Percentiles rank a stretch among this genome's conserved stretches.
Evolutionary conservation across 2,113 vertebrate species (phyloP).

Genomic region (Megaceryle torquata): DNA sequence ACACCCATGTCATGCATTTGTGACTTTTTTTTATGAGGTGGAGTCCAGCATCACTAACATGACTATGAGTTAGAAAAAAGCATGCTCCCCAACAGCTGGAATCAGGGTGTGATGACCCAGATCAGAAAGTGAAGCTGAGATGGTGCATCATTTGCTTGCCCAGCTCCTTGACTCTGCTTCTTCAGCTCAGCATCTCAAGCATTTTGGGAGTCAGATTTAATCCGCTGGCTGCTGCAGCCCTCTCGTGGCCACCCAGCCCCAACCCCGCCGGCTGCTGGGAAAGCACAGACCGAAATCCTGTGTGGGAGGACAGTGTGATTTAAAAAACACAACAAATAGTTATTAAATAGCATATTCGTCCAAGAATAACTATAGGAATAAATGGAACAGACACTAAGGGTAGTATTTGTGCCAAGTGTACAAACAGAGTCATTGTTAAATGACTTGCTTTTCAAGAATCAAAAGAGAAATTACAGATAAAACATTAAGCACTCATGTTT

Average conservation of each 20-base stretch:
- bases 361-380: neutral
- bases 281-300: neutral
- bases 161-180: neutral
- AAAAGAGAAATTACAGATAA: neutral
- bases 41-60: neutral
- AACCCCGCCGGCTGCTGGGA: neutral
- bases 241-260: conserved; percentile 22
- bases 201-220: neutral
- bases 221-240: conserved; percentile 17
- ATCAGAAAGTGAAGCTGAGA: neutral
- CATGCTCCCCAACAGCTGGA: neutral
- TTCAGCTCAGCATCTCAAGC: neutral
- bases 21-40: neutral
- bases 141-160: rapidly evolving
- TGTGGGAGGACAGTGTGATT: rapidly evolving
- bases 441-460: neutral
- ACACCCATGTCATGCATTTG: neutral
- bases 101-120: neutral
- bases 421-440: neutral
- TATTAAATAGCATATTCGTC: neutral
- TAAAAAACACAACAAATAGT: neutral
- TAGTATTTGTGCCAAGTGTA: neutral
- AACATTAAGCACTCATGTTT: neutral
- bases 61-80: rapidly evolving
- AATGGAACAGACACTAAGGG: neutral